Conservation (phyloP, 2,888 invertebrate genomes). For the Cataglyphis cursor region DNA sequence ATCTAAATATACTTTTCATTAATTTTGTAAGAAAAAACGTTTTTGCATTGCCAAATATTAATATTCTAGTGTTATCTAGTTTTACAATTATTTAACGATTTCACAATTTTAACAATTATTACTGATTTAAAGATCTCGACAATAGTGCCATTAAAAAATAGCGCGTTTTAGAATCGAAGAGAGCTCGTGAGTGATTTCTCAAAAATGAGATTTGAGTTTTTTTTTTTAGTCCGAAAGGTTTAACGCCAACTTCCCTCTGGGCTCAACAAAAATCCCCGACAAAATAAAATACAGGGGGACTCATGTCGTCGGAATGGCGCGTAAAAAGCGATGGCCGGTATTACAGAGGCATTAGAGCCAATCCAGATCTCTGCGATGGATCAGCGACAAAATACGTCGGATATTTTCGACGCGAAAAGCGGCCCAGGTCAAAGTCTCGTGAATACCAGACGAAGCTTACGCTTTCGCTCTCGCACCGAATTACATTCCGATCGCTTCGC, state of each 20-base stretch:
- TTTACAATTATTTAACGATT: not conserved
- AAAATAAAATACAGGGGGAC: conserved; percentile 53
- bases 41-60: not conserved
- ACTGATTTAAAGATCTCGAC: not conserved
- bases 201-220: conserved; percentile 43
- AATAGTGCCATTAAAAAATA: not conserved
- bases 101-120: not conserved
- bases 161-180: not conserved
- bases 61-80: not conserved
- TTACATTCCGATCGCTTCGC: conserved; percentile 55
- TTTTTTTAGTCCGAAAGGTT: conserved; percentile 48
- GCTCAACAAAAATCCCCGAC: conserved; percentile 41
- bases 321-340: conserved; percentile 57
- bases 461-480: conserved; percentile 53
- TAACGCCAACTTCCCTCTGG: conserved; percentile 41
- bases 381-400: conserved; percentile 54
- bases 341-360: conserved; percentile 55
- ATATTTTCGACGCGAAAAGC: conserved; percentile 49
- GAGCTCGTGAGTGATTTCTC: conserved; percentile 14
- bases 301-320: conserved; percentile 48
- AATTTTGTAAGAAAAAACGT: not conserved
- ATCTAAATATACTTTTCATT: not conserved
- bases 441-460: conserved; percentile 50
- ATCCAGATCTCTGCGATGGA: conserved; percentile 54
- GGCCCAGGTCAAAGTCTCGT: conserved; percentile 44